Conservation (phyloP, 2,113 vertebrate species). For the Callopanchax toddi region DNA sequence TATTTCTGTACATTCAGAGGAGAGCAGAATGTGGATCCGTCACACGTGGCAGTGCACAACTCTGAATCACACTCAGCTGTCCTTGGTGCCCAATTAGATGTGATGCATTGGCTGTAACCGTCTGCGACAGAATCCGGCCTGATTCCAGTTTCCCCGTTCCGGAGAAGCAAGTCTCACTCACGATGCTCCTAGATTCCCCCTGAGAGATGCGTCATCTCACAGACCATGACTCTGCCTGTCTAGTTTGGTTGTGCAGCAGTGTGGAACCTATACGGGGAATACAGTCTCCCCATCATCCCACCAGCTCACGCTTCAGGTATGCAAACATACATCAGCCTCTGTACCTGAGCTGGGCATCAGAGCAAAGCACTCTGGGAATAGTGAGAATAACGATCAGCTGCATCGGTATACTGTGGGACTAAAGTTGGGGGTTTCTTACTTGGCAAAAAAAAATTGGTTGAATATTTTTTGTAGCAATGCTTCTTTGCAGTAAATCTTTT, state of each 20-base stretch:
- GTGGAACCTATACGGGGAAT: slow-evolving; percentile 31
- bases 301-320: slow-evolving; percentile 20
- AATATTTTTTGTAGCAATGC: no score
- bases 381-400: background rate
- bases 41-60: background rate
- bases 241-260: slow-evolving; percentile 40
- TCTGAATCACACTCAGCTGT: slow-evolving; percentile 28
- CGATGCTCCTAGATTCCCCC: slow-evolving; percentile 47
- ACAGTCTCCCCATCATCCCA: background rate
- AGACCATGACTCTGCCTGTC: slow-evolving; percentile 30
- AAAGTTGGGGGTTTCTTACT: no score
- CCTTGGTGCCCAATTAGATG: slow-evolving; percentile 48
- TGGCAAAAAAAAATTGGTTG: no score
- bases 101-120: slow-evolving; percentile 17
- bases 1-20: background rate
- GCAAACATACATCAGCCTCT: background rate
- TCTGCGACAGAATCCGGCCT: slow-evolving; percentile 6
- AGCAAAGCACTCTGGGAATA: slow-evolving; percentile 20
- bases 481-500: no score
- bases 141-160: slow-evolving; percentile 14
- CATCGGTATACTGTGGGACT: no score
- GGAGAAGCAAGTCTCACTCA: slow-evolving; percentile 30
- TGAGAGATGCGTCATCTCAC: slow-evolving; percentile 9
- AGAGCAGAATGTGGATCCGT: slow-evolving; percentile 16
- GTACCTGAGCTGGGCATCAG: slow-evolving; percentile 34